These are phyloP conservation scores for Colletes collaris DNA, from an alignment of 2,888 invertebrate genomes.

Conservation along the genomic window DNA sequence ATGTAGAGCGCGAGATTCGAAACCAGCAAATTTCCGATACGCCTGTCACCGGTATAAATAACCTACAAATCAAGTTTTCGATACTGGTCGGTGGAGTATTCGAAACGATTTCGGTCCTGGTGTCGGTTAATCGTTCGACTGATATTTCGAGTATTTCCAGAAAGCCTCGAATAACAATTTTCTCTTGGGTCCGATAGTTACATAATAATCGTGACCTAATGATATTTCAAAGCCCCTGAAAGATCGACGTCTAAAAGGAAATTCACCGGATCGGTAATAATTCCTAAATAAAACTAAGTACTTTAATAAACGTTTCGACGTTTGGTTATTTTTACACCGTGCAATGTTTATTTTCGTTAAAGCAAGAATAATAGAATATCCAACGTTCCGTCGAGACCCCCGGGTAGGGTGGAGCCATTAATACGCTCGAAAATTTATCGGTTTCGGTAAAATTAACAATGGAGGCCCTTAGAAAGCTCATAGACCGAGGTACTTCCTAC, in stretches of 20 bases:
- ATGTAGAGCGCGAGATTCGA: not conserved
- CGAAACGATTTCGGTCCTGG: not conserved
- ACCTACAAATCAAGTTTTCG: constrained; percentile 12
- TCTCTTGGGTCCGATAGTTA: constrained; percentile 10
- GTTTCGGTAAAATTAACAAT: not conserved
- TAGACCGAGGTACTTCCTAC: constrained; percentile 21
- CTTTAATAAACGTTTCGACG: no score
- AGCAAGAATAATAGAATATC: no score
- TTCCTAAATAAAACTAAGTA: no score
- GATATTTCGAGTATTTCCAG: constrained; percentile 29
- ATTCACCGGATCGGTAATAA: no score
- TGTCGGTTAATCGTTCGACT: constrained; percentile 7
- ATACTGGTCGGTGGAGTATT: not conserved
- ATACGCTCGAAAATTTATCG: constrained; percentile 1
- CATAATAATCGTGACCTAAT: constrained; percentile 1
- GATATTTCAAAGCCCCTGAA: not conserved
- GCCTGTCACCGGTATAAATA: constrained; percentile 26
- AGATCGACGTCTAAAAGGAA: no score
- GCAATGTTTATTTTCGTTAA: no score
- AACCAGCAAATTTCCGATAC: constrained; percentile 21
- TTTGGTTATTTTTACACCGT: no score
- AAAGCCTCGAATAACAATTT: not conserved
- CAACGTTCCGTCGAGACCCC: not conserved
- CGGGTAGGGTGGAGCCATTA: not conserved
- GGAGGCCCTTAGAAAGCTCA: not conserved